These are phyloP conservation scores for Epirrhoe tristata DNA, from an alignment of 2,888 invertebrate genomes.

Conservation along the genomic window DNA sequence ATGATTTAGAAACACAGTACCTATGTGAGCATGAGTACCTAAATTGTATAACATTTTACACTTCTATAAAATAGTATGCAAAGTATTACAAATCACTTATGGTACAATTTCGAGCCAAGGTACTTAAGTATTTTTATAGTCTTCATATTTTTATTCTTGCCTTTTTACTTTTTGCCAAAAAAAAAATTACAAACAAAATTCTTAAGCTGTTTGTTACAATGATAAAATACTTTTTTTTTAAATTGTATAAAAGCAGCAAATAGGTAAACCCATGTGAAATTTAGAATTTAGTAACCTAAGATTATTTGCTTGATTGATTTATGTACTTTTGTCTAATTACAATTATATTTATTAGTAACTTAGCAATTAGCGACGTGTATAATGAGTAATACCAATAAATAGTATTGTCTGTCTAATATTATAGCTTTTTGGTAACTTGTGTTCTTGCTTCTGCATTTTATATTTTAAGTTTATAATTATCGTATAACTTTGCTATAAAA, in stretches of 20 bases:
- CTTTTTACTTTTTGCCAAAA: constrained; percentile 12
- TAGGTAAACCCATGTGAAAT: constrained; percentile 8
- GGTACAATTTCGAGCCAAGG: not conserved
- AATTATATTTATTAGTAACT: constrained; percentile 44
- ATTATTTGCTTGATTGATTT: constrained; percentile 28
- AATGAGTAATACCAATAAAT: constrained; percentile 49
- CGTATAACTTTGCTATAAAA: constrained; percentile 47
- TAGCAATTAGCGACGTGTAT: constrained; percentile 77
- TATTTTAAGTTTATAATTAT: constrained; percentile 44
- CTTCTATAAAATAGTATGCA: not conserved
- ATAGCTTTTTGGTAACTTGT: constrained; percentile 57
- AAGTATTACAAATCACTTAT: constrained; percentile 2
- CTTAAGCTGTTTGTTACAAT: not conserved
- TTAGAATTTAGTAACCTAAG: constrained; percentile 16
- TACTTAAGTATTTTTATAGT: constrained; percentile 20
- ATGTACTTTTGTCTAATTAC: constrained; percentile 30
- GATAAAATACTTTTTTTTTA: not conserved
- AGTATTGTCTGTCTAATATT: constrained; percentile 58
- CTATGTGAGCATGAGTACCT: not conserved
- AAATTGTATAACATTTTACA: not conserved
- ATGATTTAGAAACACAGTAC: constrained; percentile 14
- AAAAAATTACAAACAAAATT: not conserved
- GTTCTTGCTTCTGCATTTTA: constrained; percentile 70
- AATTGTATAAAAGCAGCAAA: constrained; percentile 5
- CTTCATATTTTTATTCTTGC: constrained; percentile 38